Base-by-base conservation (phyloP, 2,888 invertebrate species). In the Melipona bicolor region DNA sequence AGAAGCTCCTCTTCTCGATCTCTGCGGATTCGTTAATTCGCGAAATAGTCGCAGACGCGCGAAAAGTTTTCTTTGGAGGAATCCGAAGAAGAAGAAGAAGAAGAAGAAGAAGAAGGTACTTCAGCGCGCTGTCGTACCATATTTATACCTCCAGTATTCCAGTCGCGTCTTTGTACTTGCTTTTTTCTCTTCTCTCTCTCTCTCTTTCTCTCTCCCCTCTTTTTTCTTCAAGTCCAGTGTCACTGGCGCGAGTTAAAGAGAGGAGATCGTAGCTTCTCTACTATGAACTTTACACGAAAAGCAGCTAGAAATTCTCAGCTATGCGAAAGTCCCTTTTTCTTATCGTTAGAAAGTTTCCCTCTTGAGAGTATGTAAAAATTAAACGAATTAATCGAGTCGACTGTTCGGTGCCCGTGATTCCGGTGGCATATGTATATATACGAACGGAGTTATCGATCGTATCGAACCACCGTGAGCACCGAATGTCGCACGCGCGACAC, bases 361-460 rank as follows among this genome's bases (percentile, higher is more conserved):
- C 77, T 89, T 91, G 91, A 91, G 92, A 92, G 91, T 92, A 91
- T 92, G 93, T 93, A 92, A 91, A 93, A 93, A 93, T 91, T 88
- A 90, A 43, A 43, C 43, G 43, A 36, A 88, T 91, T 90, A 89
- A 83, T 91, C 90, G 90, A 83, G 79, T 84, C 84, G 74, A 88
- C 27, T 54, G 32, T 65, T 76, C 9, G 9, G 43, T 9, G 54
- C 59, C 24, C 49, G 64, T 70, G 71, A 65, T 59, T 70, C 81
- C 36, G 5, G 6, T 36, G 81, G 68, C 78, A 72, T 52, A 36
- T 9, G 9, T 36, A 36, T 36, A 0, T 43, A 61, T 59, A 81
- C 76, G 75, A 81, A 77, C 54, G 50, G 9, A 68, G 56, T 84
- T 54, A 21, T 24, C 36, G 36, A 59, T 62, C n/a, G n/a, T 71